Conservation (phyloP, 2,113 vertebrate species). For the Microcebus griseorufus region DNA sequence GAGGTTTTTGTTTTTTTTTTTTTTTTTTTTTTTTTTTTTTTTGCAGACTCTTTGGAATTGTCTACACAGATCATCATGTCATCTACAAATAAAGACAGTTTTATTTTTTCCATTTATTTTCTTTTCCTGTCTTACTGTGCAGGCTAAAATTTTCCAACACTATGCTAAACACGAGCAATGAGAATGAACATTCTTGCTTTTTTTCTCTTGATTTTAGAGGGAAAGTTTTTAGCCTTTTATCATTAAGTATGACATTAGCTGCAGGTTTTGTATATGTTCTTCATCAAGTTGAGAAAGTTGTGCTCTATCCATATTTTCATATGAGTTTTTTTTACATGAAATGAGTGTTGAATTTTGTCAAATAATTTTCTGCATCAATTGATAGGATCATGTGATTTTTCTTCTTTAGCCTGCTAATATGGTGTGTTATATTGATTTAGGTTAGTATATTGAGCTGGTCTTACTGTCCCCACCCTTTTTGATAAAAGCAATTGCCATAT, state of each 20-base stretch:
- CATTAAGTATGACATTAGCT: background rate
- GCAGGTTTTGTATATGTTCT: background rate
- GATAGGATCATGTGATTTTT: background rate
- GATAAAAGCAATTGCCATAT: background rate
- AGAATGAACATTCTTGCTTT: background rate
- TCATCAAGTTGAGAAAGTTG: background rate
- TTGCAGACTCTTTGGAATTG: background rate
- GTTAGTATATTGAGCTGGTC: background rate
- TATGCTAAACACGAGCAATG: background rate
- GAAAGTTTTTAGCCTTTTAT: background rate
- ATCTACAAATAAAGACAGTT: background rate
- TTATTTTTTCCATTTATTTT: background rate
- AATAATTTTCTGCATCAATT: background rate
- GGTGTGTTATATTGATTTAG: background rate
- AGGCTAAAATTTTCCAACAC: background rate
- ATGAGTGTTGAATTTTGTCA: background rate
- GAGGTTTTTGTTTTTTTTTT: background rate
- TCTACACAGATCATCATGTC: background rate
- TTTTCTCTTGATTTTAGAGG: background rate
- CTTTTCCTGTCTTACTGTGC: background rate
- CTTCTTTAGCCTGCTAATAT: background rate
- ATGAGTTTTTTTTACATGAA: background rate
- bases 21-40: background rate
- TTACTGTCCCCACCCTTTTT: background rate
- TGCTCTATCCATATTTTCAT: background rate